These are phyloP conservation scores for Panurus biarmicus DNA, from an alignment of 2,113 vertebrate species.

Conservation along the genomic window DNA sequence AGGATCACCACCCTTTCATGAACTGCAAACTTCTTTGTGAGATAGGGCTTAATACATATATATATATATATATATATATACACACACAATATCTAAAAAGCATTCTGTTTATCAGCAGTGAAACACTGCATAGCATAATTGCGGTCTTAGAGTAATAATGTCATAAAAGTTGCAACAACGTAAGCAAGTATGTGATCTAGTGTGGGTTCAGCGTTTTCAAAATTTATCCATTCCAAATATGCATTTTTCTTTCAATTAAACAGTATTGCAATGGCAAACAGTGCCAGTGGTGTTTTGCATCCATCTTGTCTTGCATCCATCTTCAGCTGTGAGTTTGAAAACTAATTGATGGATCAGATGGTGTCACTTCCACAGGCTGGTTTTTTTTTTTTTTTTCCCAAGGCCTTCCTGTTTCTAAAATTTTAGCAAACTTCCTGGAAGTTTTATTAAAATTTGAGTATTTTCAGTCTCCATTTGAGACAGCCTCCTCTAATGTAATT, in stretches of 20 bases:
- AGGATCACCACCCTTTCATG: background rate
- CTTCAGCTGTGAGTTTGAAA: background rate
- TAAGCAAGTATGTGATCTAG: background rate
- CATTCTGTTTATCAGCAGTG: background rate
- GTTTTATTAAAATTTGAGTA: background rate
- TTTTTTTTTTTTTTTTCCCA: background rate
- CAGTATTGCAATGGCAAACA: background rate
- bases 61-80: rapidly evolving
- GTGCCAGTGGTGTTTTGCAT: background rate
- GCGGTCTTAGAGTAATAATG: background rate
- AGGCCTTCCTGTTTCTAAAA: background rate
- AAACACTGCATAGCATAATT: background rate
- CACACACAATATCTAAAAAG: background rate
- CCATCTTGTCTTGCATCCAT: background rate
- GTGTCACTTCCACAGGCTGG: background rate
- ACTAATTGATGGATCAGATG: background rate
- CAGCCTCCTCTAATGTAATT: background rate
- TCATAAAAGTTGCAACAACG: background rate
- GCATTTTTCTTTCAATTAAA: background rate
- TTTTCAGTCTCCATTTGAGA: background rate
- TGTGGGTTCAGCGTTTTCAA: background rate
- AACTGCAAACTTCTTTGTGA: background rate
- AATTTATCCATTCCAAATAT: background rate
- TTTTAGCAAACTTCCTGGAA: background rate
- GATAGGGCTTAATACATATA: background rate